Conservation (phyloP, 2,113 vertebrate species). For the Malurus melanocephalus region DNA sequence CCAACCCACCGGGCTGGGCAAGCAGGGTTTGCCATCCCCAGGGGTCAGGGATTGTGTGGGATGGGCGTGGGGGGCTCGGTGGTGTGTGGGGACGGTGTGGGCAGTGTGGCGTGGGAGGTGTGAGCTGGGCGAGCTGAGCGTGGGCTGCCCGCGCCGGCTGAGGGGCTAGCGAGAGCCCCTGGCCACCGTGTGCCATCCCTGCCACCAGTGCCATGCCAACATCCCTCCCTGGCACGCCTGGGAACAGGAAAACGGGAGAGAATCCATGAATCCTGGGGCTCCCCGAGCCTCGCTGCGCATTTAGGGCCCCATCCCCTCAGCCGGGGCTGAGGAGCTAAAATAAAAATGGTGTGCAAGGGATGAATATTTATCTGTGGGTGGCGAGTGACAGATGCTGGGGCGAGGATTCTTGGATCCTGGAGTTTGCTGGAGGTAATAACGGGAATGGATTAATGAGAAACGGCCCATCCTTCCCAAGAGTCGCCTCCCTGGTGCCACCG, state of each 20-base stretch:
- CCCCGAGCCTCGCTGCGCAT: neutral
- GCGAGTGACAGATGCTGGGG: slow-evolving; percentile 38
- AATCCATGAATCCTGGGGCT: neutral
- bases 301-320: neutral
- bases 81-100: neutral
- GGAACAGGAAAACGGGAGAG: neutral
- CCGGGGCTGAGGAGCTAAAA: neutral
- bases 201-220: rapidly evolving
- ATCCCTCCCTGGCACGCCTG: neutral
- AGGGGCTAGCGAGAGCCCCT: neutral
- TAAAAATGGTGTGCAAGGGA: neutral
- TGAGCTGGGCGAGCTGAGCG: neutral
- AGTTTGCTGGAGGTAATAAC: slow-evolving; percentile 33
- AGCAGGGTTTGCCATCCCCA: rapidly evolving
- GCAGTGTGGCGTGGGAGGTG: slow-evolving; percentile 25
- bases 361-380: slow-evolving; percentile 35
- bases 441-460: neutral
- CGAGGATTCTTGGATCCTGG: neutral
- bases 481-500: neutral
- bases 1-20: rapidly evolving
- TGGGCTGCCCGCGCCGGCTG: neutral
- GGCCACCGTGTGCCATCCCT: neutral
- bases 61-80: neutral
- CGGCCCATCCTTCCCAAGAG: neutral
- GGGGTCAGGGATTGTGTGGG: neutral